These are phyloP conservation scores for Zaprionus bogoriensis DNA, from an alignment of 2,888 invertebrate genomes.

Conservation along the genomic window DNA sequence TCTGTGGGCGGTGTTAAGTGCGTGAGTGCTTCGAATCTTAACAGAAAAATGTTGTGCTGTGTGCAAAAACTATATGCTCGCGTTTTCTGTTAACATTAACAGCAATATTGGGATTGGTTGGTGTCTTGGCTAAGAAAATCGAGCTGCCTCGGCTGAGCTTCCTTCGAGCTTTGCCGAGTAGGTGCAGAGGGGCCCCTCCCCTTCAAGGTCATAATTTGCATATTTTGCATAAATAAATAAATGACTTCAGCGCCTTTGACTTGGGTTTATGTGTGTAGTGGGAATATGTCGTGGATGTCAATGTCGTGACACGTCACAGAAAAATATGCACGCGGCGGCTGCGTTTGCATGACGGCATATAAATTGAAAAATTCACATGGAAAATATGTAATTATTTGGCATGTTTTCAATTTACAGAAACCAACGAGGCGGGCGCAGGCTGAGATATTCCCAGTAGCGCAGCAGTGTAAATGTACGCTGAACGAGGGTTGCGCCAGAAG, in stretches of 20 bases:
- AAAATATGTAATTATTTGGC: slow-evolving; percentile 74
- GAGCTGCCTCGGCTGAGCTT: too few relatives aligned
- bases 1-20: background rate
- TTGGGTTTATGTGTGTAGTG: slow-evolving; percentile 37
- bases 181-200: background rate
- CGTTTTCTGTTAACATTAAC: too few relatives aligned
- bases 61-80: too few relatives aligned
- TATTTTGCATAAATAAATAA: slow-evolving; percentile 47
- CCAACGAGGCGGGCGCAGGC: slow-evolving; percentile 27
- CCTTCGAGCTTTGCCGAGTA: too few relatives aligned
- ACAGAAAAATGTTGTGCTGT: too few relatives aligned
- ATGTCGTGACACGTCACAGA: slow-evolving; percentile 51
- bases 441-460: background rate
- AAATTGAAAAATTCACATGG: slow-evolving; percentile 75
- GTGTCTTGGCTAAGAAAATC: too few relatives aligned
- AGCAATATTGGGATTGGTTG: too few relatives aligned
- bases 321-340: slow-evolving; percentile 54
- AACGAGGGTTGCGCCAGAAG: too few relatives aligned
- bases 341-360: slow-evolving; percentile 71
- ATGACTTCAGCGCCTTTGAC: slow-evolving; percentile 28
- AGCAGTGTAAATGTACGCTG: background rate
- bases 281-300: slow-evolving; percentile 57
- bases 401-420: slow-evolving; percentile 72
- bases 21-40: background rate
- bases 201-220: slow-evolving; percentile 49